These are phyloP conservation scores for Camelus dromedarius DNA, from an alignment of 2,113 vertebrate genomes.

Conservation along the genomic window DNA sequence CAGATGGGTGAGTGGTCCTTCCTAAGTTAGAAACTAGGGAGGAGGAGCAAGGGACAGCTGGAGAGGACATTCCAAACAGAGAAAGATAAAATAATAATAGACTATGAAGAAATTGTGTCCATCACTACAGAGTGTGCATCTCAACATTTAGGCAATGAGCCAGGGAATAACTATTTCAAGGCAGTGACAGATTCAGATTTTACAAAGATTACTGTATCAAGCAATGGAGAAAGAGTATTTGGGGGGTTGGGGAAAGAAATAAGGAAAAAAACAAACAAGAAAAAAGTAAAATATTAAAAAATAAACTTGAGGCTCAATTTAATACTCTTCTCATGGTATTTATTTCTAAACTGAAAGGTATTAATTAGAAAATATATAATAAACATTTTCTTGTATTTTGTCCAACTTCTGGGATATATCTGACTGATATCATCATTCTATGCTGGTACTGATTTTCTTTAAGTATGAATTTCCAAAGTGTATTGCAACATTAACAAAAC, in stretches of 20 bases:
- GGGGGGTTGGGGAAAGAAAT: background rate
- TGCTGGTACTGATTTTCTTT: background rate
- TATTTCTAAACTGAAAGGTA: background rate
- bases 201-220: background rate
- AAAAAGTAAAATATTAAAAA: conserved; percentile 17
- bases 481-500: background rate
- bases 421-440: background rate
- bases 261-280: background rate
- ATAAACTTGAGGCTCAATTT: background rate
- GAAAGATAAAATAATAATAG: background rate
- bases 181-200: background rate
- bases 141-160: background rate
- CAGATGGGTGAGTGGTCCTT: background rate
- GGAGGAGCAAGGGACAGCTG: background rate
- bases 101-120: background rate
- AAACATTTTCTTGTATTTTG: background rate
- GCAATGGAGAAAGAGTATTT: background rate
- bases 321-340: background rate
- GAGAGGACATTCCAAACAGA: background rate
- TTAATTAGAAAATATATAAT: background rate
- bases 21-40: background rate
- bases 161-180: background rate
- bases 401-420: background rate
- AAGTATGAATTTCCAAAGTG: background rate
- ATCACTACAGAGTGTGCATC: background rate